Evolutionary conservation across 2,888 invertebrate species (phyloP).

Genomic region (Megastigmus dorsalis): DNA sequence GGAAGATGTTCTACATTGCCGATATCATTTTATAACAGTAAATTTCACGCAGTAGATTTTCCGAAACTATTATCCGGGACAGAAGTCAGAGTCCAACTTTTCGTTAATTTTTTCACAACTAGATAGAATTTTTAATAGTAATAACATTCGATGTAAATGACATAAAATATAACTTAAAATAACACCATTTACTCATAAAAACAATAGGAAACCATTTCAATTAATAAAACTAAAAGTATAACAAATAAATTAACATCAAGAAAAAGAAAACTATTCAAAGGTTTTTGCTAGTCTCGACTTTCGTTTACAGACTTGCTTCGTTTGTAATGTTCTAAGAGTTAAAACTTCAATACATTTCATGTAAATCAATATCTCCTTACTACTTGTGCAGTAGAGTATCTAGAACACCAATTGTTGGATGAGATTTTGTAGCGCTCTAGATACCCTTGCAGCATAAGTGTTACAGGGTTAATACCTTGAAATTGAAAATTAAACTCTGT

Average conservation of each 20-base stretch:
- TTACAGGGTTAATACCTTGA: not conserved
- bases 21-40: too few relatives aligned
- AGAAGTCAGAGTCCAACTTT: too few relatives aligned
- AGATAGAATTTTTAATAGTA: too few relatives aligned
- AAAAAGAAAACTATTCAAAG: not conserved
- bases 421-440: conserved; percentile 19
- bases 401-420: conserved; percentile 31
- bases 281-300: not conserved
- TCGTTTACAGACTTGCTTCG: not conserved
- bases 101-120: too few relatives aligned
- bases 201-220: not conserved
- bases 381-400: conserved; percentile 8
- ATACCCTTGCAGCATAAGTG: not conserved
- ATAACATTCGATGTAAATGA: too few relatives aligned
- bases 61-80: too few relatives aligned
- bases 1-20: too few relatives aligned
- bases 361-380: conserved; percentile 33
- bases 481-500: not conserved
- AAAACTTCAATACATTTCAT: not conserved
- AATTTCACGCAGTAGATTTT: too few relatives aligned
- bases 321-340: not conserved
- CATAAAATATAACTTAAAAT: too few relatives aligned
- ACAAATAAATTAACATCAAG: not conserved
- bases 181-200: too few relatives aligned
- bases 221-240: not conserved